These are phyloP conservation scores for Girardinichthys multiradiatus DNA, from an alignment of 2,113 vertebrate species.

Conservation along the genomic window DNA sequence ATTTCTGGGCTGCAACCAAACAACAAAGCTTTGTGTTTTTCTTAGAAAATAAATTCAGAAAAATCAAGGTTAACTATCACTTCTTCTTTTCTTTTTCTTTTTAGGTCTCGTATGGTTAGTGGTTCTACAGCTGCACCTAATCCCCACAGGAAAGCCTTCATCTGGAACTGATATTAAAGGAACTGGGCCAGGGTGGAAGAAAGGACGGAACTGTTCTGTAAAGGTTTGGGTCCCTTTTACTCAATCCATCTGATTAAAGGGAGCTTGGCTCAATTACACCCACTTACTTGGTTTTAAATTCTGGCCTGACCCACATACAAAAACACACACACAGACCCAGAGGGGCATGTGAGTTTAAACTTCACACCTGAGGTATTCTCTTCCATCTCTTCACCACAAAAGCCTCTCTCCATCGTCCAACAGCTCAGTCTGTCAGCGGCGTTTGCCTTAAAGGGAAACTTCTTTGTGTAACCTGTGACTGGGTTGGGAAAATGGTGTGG, in stretches of 20 bases:
- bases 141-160: slow-evolving; percentile 74
- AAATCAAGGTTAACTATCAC: slow-evolving; percentile 57
- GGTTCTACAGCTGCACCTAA: slow-evolving; percentile 75
- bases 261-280: slow-evolving; percentile 77
- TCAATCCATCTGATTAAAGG: slow-evolving; percentile 78
- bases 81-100: slow-evolving; percentile 34
- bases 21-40: slow-evolving; percentile 20
- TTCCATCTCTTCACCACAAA: slow-evolving; percentile 15
- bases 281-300: slow-evolving; percentile 56
- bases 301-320: slow-evolving; percentile 45
- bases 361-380: slow-evolving; percentile 46
- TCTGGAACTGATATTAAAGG: slow-evolving; percentile 78
- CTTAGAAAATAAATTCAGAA: slow-evolving; percentile 33
- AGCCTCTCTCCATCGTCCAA: slow-evolving; percentile 16
- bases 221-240: slow-evolving; percentile 55
- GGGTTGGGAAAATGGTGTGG: slow-evolving; percentile 56
- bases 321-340: slow-evolving; percentile 36
- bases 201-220: slow-evolving; percentile 57
- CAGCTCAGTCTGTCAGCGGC: slow-evolving; percentile 49
- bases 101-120: slow-evolving; percentile 55
- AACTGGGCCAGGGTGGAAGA: slow-evolving; percentile 36
- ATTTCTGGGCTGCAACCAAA: slow-evolving; percentile 19
- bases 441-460: slow-evolving; percentile 36
- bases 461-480: slow-evolving; percentile 67
- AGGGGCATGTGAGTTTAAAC: slow-evolving; percentile 20